Percentiles rank a stretch among this genome's conserved stretches.
Evolutionary conservation across 2,113 vertebrate genomes (phyloP).

Genomic region (Menura novaehollandiae): DNA sequence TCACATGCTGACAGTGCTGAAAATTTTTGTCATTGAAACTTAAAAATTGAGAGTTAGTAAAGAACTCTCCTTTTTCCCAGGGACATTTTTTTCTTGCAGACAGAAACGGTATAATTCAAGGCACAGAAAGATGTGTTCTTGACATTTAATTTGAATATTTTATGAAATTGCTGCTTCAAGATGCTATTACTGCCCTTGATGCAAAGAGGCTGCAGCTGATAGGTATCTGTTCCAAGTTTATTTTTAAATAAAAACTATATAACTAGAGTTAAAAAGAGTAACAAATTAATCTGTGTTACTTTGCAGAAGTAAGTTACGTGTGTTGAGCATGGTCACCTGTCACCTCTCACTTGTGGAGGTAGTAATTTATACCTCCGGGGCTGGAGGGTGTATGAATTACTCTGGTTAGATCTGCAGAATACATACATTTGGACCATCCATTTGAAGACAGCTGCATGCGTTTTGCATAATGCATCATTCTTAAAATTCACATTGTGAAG

Average conservation of each 20-base stretch:
- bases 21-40: neutral
- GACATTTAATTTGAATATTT: neutral
- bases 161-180: neutral
- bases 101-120: neutral
- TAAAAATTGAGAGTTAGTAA: neutral
- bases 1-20: neutral
- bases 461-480: neutral
- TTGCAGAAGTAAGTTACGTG: neutral
- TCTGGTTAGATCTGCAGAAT: neutral
- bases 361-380: neutral
- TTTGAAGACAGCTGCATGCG: neutral
- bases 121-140: neutral
- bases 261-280: neutral
- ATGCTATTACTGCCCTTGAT: neutral
- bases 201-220: neutral
- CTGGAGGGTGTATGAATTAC: neutral
- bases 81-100: neutral
- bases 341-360: neutral
- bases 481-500: neutral
- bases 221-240: neutral
- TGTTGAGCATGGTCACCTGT: neutral
- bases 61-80: neutral
- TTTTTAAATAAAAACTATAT: neutral
- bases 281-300: neutral
- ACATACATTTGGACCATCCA: neutral